phyloP scores from a whole-genome alignment of 2,888 invertebrate genomes.

The Pharmacophagus antenor region DNA sequence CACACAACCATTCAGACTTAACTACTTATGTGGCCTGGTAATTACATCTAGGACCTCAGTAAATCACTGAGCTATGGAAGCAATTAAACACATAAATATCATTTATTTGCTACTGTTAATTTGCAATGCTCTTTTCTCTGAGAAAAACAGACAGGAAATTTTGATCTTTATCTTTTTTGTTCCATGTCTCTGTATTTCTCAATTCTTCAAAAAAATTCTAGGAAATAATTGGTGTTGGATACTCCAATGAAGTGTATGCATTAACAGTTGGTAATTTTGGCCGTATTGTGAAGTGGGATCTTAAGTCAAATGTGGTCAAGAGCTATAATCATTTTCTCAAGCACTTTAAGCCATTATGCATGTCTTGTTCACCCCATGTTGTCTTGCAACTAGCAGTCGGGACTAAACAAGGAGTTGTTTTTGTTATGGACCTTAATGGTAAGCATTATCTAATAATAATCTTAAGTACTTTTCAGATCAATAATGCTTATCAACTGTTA shows the following conservation, averaged over 20 bases:
- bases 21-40: no score
- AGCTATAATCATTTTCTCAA: slow-evolving; percentile 49
- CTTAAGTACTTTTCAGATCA: not conserved
- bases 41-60: no score
- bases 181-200: no score
- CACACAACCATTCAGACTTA: no score
- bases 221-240: slow-evolving; percentile 70
- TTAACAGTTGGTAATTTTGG: slow-evolving; percentile 74
- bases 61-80: no score
- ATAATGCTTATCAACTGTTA: no score
- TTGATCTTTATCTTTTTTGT: no score
- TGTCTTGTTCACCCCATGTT: slow-evolving; percentile 62
- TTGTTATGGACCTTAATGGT: slow-evolving; percentile 66
- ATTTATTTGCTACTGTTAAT: no score
- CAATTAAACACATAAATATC: no score
- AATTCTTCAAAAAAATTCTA: slow-evolving; percentile 39
- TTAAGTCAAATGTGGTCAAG: slow-evolving; percentile 69
- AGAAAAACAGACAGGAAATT: no score
- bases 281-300: slow-evolving; percentile 75
- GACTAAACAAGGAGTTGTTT: slow-evolving; percentile 70
- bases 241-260: slow-evolving; percentile 65
- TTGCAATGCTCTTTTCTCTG: no score
- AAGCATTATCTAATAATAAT: slow-evolving; percentile 34
- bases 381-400: slow-evolving; percentile 64
- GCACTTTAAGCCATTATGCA: slow-evolving; percentile 56